A percentile compares a stretch with the other conserved stretches of the same genome.
These are phyloP conservation scores for Thunnus albacares DNA, from an alignment of 2,797 vertebrate species.

Conservation along the genomic window DNA sequence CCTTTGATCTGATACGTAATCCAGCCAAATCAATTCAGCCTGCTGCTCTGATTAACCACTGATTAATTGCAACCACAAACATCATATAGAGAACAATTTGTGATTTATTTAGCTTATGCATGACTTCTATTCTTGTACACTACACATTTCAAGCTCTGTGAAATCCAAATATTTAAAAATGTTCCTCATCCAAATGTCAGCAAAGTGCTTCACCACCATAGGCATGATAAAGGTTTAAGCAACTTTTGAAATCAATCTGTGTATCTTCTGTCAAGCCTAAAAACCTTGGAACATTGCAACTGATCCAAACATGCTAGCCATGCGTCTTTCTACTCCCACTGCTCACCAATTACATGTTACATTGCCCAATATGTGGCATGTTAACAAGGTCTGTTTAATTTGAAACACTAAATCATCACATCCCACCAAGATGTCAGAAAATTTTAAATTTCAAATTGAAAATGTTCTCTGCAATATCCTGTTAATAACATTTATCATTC, in stretches of 20 bases:
- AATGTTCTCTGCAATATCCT: neutral
- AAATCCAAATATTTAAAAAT: neutral
- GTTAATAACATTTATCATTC: too few species aligned
- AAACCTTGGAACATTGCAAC: neutral
- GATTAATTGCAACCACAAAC: slow-evolving; percentile 20
- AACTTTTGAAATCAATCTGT: slow-evolving; percentile 25
- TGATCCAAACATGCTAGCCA: neutral
- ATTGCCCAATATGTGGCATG: neutral
- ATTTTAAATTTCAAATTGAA: neutral
- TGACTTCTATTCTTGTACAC: slow-evolving; percentile 5
- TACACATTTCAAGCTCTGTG: neutral
- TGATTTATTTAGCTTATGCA: slow-evolving; percentile 8
- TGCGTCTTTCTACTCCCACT: neutral
- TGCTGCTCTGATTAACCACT: slow-evolving; percentile 8
- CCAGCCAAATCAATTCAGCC: neutral
- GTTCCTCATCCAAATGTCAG: slow-evolving; percentile 15
- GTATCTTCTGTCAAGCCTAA: neutral
- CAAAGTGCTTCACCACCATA: slow-evolving; percentile 11
- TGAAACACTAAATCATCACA: neutral
- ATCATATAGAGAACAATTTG: neutral
- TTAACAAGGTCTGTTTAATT: neutral
- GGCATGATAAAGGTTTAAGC: slow-evolving; percentile 31
- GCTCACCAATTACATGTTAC: neutral
- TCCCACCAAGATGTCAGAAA: neutral
- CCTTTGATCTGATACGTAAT: slow-evolving; percentile 15